A percentile compares a stretch with the other conserved stretches of the same genome.
Evolutionary conservation across 2,888 invertebrate genomes (phyloP).

Genomic region (Galerucella pusilla): DNA sequence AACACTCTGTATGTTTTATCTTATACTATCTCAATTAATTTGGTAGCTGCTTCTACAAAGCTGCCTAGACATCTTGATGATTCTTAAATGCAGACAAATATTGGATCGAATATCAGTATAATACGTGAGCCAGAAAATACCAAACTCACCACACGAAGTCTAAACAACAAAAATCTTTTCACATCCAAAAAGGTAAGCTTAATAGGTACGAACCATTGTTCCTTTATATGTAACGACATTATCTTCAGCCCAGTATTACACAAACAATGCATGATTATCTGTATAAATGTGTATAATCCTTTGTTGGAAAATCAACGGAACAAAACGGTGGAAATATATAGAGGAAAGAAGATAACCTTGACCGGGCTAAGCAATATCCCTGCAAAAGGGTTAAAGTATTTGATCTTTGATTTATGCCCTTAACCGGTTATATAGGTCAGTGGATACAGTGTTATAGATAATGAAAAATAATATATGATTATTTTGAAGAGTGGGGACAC

Average conservation of each 20-base stretch:
- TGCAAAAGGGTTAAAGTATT: slow-evolving; percentile 30
- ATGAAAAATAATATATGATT: background rate
- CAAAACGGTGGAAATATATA: background rate
- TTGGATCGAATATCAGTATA: background rate
- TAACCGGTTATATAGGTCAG: slow-evolving; percentile 26
- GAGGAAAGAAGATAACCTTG: slow-evolving; percentile 23
- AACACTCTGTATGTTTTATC: too few relatives aligned
- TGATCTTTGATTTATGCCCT: slow-evolving; percentile 25
- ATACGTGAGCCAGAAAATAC: slow-evolving; percentile 1
- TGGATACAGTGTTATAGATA: slow-evolving; percentile 1
- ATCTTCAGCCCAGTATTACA: slow-evolving; percentile 30
- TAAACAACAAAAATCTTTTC: slow-evolving; percentile 17
- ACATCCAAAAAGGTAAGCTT: slow-evolving; percentile 21
- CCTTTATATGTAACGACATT: slow-evolving; percentile 37
- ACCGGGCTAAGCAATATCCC: slow-evolving; percentile 18
- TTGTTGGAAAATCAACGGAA: slow-evolving; percentile 33
- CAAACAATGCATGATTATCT: slow-evolving; percentile 40
- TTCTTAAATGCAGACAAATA: too few relatives aligned
- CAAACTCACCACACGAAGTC: background rate
- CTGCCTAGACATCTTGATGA: too few relatives aligned
- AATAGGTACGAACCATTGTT: slow-evolving; percentile 32
- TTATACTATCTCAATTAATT: too few relatives aligned
- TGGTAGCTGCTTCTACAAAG: too few relatives aligned
- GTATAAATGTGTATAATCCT: slow-evolving; percentile 34
- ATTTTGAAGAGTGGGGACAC: too few relatives aligned